Evolutionary conservation across 2,888 invertebrate genomes (phyloP).

Genomic region (Lycocerus yunnanus): DNA sequence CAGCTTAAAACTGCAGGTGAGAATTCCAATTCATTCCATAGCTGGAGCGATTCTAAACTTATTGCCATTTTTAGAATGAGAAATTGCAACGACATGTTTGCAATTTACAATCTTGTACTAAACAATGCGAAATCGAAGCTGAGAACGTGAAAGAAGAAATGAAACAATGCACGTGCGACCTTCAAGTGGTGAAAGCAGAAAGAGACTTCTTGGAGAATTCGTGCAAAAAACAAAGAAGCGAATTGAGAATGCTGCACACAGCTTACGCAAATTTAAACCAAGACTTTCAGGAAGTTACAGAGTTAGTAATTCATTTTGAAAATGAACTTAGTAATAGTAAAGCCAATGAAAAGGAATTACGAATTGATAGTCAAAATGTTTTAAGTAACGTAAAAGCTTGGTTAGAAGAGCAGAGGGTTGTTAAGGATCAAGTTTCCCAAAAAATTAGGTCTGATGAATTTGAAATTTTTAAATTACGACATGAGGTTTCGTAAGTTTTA

Average conservation of each 20-base stretch:
- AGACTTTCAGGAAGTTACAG: slow-evolving; percentile 43
- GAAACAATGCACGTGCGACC: slow-evolving; percentile 43
- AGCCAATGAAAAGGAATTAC: slow-evolving; percentile 48
- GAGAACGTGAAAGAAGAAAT: slow-evolving; percentile 31
- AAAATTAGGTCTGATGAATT: slow-evolving; percentile 42
- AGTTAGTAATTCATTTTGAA: slow-evolving; percentile 46
- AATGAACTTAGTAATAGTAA: slow-evolving; percentile 46
- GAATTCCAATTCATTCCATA: not conserved
- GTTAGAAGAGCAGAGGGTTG: slow-evolving; percentile 52
- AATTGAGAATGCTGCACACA: slow-evolving; percentile 44
- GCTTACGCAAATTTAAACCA: slow-evolving; percentile 37
- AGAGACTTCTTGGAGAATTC: slow-evolving; percentile 43
- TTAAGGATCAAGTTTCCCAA: slow-evolving; percentile 43
- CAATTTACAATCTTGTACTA: not conserved
- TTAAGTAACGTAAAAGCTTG: slow-evolving; percentile 50
- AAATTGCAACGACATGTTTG: slow-evolving; percentile 3
- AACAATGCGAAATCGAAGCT: not conserved
- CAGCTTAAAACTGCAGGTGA: slow-evolving; percentile 43
- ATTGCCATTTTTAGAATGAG: slow-evolving; percentile 9
- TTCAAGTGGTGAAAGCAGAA: slow-evolving; percentile 42
- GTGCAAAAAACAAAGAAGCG: slow-evolving; percentile 44
- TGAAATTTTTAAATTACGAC: slow-evolving; percentile 42
- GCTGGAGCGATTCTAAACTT: not conserved
- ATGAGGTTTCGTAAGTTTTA: slow-evolving; percentile 43
- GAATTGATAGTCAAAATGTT: slow-evolving; percentile 50